phyloP scores from a whole-genome alignment of 2,888 invertebrate species.

The Malachius bipustulatus region DNA sequence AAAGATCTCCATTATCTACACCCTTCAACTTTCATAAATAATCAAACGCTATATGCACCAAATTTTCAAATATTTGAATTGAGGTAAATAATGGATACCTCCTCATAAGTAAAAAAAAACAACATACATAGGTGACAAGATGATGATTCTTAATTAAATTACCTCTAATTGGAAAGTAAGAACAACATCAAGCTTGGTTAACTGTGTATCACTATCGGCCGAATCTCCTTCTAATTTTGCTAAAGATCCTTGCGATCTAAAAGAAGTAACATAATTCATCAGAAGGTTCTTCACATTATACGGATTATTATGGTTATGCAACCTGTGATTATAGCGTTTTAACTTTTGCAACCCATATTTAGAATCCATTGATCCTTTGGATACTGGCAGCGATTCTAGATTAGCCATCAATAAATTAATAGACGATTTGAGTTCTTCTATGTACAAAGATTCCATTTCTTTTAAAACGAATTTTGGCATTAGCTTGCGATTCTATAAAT shows the following conservation, averaged over 20 bases:
- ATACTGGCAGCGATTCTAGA: constrained; percentile 96
- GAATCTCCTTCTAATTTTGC: constrained; percentile 89
- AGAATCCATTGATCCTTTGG: constrained; percentile 94
- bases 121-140: neutral
- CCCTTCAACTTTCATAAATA: too few species aligned
- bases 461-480: constrained; percentile 99
- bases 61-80: too few species aligned
- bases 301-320: constrained; percentile 42
- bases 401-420: constrained; percentile 98
- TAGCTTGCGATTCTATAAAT: constrained; percentile 75
- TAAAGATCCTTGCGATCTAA: constrained; percentile 82
- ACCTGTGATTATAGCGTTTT: constrained; percentile 98
- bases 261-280: constrained; percentile 41
- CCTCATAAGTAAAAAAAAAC: too few species aligned
- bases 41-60: too few species aligned
- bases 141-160: constrained; percentile 24
- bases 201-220: constrained; percentile 88
- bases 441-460: constrained; percentile 99
- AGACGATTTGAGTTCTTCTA: constrained; percentile 95
- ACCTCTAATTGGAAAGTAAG: constrained; percentile 94
- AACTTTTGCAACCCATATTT: constrained; percentile 96
- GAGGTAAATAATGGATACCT: too few species aligned
- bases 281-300: constrained; percentile 40
- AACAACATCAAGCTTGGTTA: constrained; percentile 97
- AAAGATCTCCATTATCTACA: too few species aligned